Conservation (phyloP, 2,113 vertebrate species). For the Alosa alosa region DNA sequence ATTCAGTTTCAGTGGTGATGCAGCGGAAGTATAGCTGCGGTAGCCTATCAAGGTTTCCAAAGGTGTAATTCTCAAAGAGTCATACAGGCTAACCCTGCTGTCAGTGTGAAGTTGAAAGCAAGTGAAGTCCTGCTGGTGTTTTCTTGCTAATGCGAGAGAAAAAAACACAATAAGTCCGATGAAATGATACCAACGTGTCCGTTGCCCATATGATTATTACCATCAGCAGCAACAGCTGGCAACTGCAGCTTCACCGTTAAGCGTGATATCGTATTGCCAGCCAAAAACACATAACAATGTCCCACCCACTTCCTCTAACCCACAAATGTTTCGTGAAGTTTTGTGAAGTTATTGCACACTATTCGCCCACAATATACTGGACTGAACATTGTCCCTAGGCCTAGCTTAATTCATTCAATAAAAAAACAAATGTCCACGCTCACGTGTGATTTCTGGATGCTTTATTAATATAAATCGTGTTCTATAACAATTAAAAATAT, state of each 20-base stretch:
- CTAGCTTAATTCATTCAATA: too few species aligned
- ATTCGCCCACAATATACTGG: too few species aligned
- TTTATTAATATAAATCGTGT: too few species aligned
- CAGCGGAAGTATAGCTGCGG: not conserved
- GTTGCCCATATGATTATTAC: not conserved
- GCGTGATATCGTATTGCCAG: not conserved
- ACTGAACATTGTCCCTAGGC: too few species aligned
- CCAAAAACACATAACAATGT: not conserved
- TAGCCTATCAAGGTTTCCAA: not conserved
- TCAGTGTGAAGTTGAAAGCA: not conserved
- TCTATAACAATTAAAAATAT: too few species aligned
- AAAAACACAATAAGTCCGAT: not conserved
- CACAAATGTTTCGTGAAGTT: not conserved
- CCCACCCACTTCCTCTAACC: not conserved
- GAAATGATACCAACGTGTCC: not conserved
- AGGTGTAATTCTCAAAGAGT: not conserved
- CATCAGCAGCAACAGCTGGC: not conserved
- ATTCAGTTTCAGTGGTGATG: not conserved
- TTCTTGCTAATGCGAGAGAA: not conserved
- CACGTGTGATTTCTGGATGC: too few species aligned
- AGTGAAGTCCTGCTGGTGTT: not conserved
- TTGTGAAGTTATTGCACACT: not conserved
- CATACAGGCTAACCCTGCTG: not conserved
- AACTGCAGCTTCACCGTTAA: not conserved
- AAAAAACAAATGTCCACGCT: too few species aligned